These are phyloP conservation scores for Stenodema calcarata DNA, from an alignment of 2,888 invertebrate species.

Conservation along the genomic window DNA sequence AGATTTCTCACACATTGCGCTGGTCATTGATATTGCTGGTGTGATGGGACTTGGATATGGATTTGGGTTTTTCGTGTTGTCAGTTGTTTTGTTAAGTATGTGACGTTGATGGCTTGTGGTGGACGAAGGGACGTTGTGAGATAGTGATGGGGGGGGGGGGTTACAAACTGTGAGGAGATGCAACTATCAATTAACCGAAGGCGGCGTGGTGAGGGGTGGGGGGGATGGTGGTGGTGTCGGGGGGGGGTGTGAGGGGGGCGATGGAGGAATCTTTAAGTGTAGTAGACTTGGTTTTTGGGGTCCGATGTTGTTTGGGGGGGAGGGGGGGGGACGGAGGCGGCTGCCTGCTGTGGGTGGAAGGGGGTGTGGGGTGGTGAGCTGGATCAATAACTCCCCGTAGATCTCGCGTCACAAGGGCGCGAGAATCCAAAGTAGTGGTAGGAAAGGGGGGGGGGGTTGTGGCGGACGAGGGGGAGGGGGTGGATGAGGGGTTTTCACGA, in stretches of 20 bases:
- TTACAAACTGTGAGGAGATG: not conserved
- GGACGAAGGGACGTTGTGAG: not conserved
- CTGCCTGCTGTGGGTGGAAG: no score
- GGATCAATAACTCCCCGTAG: slow-evolving; percentile 53
- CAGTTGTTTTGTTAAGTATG: no score
- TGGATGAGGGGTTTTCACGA: slow-evolving; percentile 15
- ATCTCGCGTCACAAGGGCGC: slow-evolving; percentile 53
- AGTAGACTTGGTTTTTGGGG: slow-evolving; percentile 51
- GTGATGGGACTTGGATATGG: no score
- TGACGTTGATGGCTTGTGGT: not conserved
- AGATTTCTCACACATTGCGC: no score
- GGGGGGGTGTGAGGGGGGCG: no score
- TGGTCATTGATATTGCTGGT: no score
- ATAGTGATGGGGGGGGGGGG: not conserved
- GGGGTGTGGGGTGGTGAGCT: slow-evolving; percentile 44
- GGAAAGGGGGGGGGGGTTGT: slow-evolving; percentile 12
- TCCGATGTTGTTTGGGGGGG: slow-evolving; percentile 14
- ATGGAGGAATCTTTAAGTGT: slow-evolving; percentile 50
- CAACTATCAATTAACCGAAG: slow-evolving; percentile 45
- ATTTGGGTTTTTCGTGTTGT: no score
- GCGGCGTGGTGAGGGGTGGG: slow-evolving; percentile 13
- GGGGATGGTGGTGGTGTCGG: no score
- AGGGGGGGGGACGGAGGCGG: not conserved
- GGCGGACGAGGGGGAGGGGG: slow-evolving; percentile 1
- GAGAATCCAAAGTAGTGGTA: slow-evolving; percentile 52